A percentile compares a stretch with the other conserved stretches of the same genome.
These are phyloP conservation scores for Misgurnus anguillicaudatus DNA, from an alignment of 2,113 vertebrate species.

Conservation along the genomic window DNA sequence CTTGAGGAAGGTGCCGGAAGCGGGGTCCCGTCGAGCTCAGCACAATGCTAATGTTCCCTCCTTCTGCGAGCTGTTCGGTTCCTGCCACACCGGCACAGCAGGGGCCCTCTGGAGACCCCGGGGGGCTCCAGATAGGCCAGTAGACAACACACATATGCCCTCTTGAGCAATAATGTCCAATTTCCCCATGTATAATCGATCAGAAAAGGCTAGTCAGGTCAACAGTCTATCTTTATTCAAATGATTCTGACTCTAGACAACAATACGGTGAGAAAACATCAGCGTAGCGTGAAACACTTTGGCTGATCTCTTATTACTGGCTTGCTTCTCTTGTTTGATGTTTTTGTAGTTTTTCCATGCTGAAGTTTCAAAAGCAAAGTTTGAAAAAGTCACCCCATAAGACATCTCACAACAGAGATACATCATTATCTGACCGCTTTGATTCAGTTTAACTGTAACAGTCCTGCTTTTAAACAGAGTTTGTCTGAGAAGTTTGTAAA, in stretches of 20 bases:
- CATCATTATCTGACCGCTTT: background rate
- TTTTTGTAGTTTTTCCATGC: background rate
- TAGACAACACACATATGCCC: background rate
- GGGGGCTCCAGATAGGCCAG: constrained; percentile 15
- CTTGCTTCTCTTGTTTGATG: background rate
- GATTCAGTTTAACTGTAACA: no score
- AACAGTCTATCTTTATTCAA: constrained; percentile 6
- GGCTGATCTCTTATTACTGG: background rate
- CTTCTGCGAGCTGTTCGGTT: constrained; percentile 51
- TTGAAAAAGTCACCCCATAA: background rate
- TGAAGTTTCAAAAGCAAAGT: background rate
- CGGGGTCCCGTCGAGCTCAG: background rate
- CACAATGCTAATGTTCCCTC: constrained; percentile 48
- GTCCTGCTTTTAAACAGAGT: no score
- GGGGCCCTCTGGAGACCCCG: constrained; percentile 50
- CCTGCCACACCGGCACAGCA: constrained; percentile 39
- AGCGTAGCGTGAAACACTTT: background rate
- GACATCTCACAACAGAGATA: background rate
- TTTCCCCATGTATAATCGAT: background rate
- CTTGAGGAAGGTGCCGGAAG: constrained; percentile 25
- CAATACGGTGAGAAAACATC: background rate
- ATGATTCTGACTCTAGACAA: background rate
- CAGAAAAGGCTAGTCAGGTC: background rate
- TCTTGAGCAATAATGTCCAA: background rate
- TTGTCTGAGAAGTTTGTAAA: no score